phyloP scores from a whole-genome alignment of 2,113 vertebrate genomes.

The Megaleporinus macrocephalus region DNA sequence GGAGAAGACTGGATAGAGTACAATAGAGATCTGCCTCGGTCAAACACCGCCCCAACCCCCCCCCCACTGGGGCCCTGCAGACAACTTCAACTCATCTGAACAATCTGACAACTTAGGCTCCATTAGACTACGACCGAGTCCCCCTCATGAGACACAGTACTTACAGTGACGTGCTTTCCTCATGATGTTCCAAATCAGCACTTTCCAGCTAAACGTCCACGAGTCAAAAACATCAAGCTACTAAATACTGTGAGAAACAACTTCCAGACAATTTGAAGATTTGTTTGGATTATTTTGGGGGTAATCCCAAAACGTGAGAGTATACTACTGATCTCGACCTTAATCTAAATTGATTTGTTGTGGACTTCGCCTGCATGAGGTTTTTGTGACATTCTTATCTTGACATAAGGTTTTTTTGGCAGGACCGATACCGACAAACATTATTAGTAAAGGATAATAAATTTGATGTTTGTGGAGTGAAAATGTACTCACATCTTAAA shows the following conservation, averaged over 20 bases:
- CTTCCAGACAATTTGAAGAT: neutral
- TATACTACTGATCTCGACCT: conserved; percentile 24
- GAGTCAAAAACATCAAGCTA: too few species aligned
- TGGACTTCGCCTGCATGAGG: neutral
- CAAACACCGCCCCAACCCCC: too few species aligned
- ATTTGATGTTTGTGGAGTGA: neutral
- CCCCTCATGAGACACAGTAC: neutral
- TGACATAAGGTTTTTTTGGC: too few species aligned
- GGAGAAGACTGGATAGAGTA: neutral
- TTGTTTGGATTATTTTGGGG: conserved; percentile 28
- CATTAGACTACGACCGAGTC: conserved; percentile 56
- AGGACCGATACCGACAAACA: too few species aligned
- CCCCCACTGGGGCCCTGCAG: neutral
- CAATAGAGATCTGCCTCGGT: neutral
- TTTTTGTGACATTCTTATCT: too few species aligned
- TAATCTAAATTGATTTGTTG: conserved; percentile 26
- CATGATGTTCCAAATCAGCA: neutral
- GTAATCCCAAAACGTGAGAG: conserved; percentile 48
- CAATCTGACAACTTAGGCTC: conserved; percentile 34
- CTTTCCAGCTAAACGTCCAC: neutral
- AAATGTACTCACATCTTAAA: too few species aligned
- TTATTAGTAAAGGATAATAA: too few species aligned
- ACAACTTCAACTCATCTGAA: conserved; percentile 29
- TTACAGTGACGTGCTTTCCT: conserved; percentile 12
- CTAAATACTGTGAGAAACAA: too few species aligned